phyloP scores from a whole-genome alignment of 92 coral and sea anemone genomes.

The Paragorgia papillata region DNA sequence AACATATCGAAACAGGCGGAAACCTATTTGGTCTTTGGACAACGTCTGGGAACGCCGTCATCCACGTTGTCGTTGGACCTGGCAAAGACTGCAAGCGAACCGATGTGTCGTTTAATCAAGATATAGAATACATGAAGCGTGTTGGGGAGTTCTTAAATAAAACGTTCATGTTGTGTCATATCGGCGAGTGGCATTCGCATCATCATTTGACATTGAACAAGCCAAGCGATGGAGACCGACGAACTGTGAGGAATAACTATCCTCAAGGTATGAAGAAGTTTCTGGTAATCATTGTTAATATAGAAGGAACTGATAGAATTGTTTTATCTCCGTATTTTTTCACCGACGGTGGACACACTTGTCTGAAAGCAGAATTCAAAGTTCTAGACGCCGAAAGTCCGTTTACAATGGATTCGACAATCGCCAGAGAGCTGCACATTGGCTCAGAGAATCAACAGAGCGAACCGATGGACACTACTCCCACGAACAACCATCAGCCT shows the following conservation, averaged over 20 bases:
- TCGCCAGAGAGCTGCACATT: background rate
- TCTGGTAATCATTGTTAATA: slow-evolving; percentile 78
- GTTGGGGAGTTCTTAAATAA: slow-evolving; percentile 71
- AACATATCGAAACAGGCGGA: slow-evolving; percentile 59
- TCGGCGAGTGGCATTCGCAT: slow-evolving; percentile 94
- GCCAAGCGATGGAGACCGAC: slow-evolving; percentile 77
- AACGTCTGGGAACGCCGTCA: slow-evolving; percentile 52
- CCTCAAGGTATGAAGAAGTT: slow-evolving; percentile 74
- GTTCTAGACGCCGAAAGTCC: slow-evolving; percentile 18
- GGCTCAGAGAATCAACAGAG: slow-evolving; percentile 11
- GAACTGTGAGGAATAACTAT: slow-evolving; percentile 66
- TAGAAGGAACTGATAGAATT: background rate
- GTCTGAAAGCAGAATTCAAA: slow-evolving; percentile 2
- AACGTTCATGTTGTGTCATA: slow-evolving; percentile 71
- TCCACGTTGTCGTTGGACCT: slow-evolving; percentile 82
- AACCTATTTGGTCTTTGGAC: slow-evolving; percentile 84
- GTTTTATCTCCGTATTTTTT: slow-evolving; percentile 30
- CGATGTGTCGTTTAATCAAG: slow-evolving; percentile 68
- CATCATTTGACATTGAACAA: slow-evolving; percentile 63
- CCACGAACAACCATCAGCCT: background rate
- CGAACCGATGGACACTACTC: background rate
- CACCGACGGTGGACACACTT: slow-evolving; percentile 1
- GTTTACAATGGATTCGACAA: background rate
- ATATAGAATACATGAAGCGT: slow-evolving; percentile 64
- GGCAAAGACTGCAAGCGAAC: slow-evolving; percentile 66